Base-by-base conservation (phyloP, 2,888 invertebrate species). In the Clusia tigrina region DNA sequence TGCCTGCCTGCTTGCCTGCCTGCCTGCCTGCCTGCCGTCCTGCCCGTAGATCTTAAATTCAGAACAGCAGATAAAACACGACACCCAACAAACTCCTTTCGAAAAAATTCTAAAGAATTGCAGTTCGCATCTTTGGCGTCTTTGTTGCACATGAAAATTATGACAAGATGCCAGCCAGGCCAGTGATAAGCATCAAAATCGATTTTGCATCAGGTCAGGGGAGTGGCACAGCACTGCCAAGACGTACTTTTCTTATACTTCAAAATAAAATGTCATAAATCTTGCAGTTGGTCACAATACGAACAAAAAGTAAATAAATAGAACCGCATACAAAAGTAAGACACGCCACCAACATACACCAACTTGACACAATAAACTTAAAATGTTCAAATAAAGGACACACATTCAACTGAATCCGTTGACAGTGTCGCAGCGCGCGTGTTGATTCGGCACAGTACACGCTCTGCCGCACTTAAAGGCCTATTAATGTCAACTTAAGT, bases 201-300 rank as follows among this genome's bases (percentile, higher is more conserved):
- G 54, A 54, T 54, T 54, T 42, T 42, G 10, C n/a, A 6, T 3
- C 6, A 42, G n/a, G n/a, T 42, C n/a, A 10, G 42, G n/a, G 42
- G 42, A 42, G 42, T 42, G 42, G 42, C 42, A 15, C 2, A 15
- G 5, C 48, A 48, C 18, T 32, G 32, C 6, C 32, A 32, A 12
- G 32, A 32, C 6, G 32, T 12, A 32, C 23, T 52, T 52, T 20
- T 70, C 69, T 70, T 69, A 69, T 65, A 68, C 65, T 75, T 73
- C 69, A 69, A 71, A 77, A 72, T 74, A 74, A 77, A 77, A 77
- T 75, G 76, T 77, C 77, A 77, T 75, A 75, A 77, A 77, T 75
- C 77, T 77, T 74, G 64, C 70, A 76, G 68, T 66, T 63, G 70
- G 69, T 70, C 72, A 73, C 70, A 73, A 73, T 6, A 6, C 6